Base-by-base conservation (phyloP, 1,140 invertebrate genomes). In the Aphaenogaster rudis region DNA sequence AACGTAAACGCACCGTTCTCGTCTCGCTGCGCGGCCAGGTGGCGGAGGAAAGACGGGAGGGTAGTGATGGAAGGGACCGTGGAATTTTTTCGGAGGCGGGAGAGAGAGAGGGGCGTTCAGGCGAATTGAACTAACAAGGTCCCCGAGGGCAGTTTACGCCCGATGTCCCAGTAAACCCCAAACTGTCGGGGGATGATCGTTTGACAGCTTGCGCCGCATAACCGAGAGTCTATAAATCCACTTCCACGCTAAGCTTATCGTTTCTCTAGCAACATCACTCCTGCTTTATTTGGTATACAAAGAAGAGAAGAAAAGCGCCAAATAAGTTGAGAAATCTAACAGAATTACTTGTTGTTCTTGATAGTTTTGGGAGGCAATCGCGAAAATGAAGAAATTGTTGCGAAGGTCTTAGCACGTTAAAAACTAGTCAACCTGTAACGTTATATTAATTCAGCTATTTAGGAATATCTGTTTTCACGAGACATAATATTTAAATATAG, bases 41-140 rank as follows among this genome's bases (percentile, higher is more conserved):
- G 67, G 21, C 28, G 64, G 64, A 59, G 45, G 42, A 42, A 67
- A 45, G 39, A n/a, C 61, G 39, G 36, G 36, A 74, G 88, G 66
- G 71, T 63, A 48, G 74, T 63, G 67, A 64, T 48, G 74, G 39
- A 82, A 71, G 71, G 57, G 42, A 7, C 11, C 33, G 48, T 33
- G 64, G 69, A 57, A 67, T 72, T 91, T 91, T 91, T 91, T 78
- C 45, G 28, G 61, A 2, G 45, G n/a, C 17, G 66, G 36, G 48
- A 45, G 33, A 45, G 63, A 74, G 80, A 69, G 66, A 81, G 79
- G 88, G 91, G 91, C 92, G 90, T 89, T 92, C 86, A 88, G 87
- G 92, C 93, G 92, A 93, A 92, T 92, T 91, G 91, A 93, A 94
- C 93, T 95, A 95, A 95, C 94, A 95, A 95, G 94, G 87, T 95